Percentiles rank a stretch among this genome's conserved stretches.
phyloP scores from a whole-genome alignment of 2,113 vertebrate species.

The Macrotus californicus region DNA sequence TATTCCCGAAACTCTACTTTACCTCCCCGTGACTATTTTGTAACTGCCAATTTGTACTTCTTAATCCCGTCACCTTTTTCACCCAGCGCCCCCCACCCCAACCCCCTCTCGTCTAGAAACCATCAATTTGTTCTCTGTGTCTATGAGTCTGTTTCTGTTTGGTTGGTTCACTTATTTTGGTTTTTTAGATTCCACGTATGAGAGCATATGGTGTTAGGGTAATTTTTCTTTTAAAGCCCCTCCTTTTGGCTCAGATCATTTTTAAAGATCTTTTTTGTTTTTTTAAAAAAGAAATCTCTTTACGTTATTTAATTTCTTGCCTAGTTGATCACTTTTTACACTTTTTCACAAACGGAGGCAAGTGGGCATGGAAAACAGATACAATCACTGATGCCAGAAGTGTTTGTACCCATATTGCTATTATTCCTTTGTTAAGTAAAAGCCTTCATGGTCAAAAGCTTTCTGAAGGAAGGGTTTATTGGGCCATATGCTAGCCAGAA shows the following conservation, averaged over 20 bases:
- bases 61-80: not conserved
- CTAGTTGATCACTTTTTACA: not conserved
- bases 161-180: not conserved
- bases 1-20: not conserved
- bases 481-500: not conserved
- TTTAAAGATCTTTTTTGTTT: not conserved
- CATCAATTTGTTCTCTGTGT: not conserved
- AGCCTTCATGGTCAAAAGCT: not conserved
- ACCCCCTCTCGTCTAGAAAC: not conserved
- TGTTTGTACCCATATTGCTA: not conserved
- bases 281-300: not conserved
- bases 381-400: not conserved
- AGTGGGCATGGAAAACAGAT: not conserved
- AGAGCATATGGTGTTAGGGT: not conserved
- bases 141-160: not conserved
- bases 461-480: not conserved
- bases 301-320: not conserved
- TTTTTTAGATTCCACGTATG: not conserved
- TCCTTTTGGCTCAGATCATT: not conserved
- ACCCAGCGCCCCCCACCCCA: no score
- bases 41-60: not conserved
- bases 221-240: not conserved
- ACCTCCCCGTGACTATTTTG: not conserved
- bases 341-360: not conserved
- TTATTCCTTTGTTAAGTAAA: not conserved